These are phyloP conservation scores for Cephus pulcher DNA, from an alignment of 2,888 invertebrate genomes.

Conservation along the genomic window DNA sequence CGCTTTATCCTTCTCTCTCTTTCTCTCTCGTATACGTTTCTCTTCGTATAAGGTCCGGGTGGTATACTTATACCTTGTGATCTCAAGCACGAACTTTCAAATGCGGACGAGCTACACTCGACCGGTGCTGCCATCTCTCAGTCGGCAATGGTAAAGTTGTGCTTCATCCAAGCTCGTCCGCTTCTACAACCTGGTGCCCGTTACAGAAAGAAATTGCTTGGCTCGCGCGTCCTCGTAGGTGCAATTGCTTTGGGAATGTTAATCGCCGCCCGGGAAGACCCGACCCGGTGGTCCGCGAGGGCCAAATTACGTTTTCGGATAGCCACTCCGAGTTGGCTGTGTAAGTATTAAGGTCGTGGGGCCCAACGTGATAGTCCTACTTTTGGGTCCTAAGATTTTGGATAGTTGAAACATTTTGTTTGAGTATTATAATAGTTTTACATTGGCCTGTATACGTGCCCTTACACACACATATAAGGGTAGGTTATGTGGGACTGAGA, in stretches of 20 bases:
- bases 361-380: no score
- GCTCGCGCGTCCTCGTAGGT: slow-evolving; percentile 42
- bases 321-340: background rate
- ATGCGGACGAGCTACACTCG: slow-evolving; percentile 22
- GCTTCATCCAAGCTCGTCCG: no score
- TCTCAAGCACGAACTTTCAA: no score
- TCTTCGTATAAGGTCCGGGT: background rate
- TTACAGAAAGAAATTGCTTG: slow-evolving; percentile 49
- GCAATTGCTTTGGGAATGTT: slow-evolving; percentile 61
- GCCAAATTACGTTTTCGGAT: slow-evolving; percentile 50
- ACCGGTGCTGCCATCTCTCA: slow-evolving; percentile 45
- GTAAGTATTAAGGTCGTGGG: slow-evolving; percentile 4
- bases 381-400: no score
- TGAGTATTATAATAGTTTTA: no score
- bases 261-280: slow-evolving; percentile 40
- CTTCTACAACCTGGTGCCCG: no score
- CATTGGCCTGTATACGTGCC: no score
- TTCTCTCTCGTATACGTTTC: background rate
- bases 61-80: no score
- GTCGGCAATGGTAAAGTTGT: no score
- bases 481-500: no score
- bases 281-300: slow-evolving; percentile 52
- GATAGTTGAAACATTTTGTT: no score
- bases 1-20: background rate
- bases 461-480: no score